Conservation (phyloP, 2,888 invertebrate species). For the Thelaira solivaga region DNA sequence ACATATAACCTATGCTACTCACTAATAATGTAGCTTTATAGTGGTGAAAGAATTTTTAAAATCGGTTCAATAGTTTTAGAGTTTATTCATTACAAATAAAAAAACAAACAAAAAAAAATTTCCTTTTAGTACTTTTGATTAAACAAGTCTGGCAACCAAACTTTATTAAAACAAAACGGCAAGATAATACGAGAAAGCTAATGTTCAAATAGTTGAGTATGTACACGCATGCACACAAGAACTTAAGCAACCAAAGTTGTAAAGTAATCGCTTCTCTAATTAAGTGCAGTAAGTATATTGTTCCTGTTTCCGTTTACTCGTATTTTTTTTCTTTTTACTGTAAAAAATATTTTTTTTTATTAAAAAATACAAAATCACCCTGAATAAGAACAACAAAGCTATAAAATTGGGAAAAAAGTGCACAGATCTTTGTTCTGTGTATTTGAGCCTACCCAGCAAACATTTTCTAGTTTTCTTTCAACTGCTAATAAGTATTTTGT, state of each 20-base stretch:
- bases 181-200: slow-evolving; percentile 36
- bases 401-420: slow-evolving; percentile 25
- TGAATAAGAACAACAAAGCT: slow-evolving; percentile 42
- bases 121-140: too few species aligned
- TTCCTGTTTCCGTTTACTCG: slow-evolving; percentile 17
- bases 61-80: too few species aligned
- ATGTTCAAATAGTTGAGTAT: slow-evolving; percentile 30
- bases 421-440: slow-evolving; percentile 9
- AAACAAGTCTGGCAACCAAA: background rate
- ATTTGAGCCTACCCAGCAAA: background rate
- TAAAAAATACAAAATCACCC: slow-evolving; percentile 55
- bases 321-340: slow-evolving; percentile 50
- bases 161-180: background rate
- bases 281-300: slow-evolving; percentile 58
- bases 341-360: slow-evolving; percentile 49
- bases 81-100: background rate
- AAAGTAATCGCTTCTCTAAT: slow-evolving; percentile 61
- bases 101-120: too few species aligned
- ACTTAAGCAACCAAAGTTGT: slow-evolving; percentile 56
- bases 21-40: too few species aligned
- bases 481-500: too few species aligned
- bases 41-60: too few species aligned
- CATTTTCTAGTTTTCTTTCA: background rate
- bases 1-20: too few species aligned
- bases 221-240: too few species aligned